Evolutionary conservation across 2,113 vertebrate genomes (phyloP), one percentile per base, ranked within the genome.

Genomic region (Notarius lentiginosus): DNA sequence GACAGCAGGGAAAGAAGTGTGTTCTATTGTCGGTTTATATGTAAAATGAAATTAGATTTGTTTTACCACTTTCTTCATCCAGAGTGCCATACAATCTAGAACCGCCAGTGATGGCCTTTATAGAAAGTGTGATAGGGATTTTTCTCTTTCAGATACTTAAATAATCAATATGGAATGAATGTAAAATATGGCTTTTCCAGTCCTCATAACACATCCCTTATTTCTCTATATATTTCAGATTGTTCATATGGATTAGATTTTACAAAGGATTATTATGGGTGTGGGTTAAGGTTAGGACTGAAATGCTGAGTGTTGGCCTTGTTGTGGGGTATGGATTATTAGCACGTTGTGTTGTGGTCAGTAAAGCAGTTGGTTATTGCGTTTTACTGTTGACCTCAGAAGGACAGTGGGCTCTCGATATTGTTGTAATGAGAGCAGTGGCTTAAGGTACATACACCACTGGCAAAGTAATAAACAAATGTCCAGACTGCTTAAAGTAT

Each of bases 371-470:
- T 63, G n/a, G 73, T 82, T 82, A 60, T 70, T 80, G 30, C 6
- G 55, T 82, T 86, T 87, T 86, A 17, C 65, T 66, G 53, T 79
- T 87, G 77, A 88, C 73, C 65, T 79, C 70, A 82, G 77, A 84
- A 82, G 41, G 80, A 27, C 10, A 63, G 11, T 30, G 30, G 60
- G 24, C 27, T 61, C 84, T 87, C 65, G 34, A 8, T 86, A 8
- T 56, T 81, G 53, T 58, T 14, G 7, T 77, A 82, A 84, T 61
- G 9, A 85, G 61, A 47, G 84, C 56, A 87, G 58, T 41, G 65
- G 77, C 22, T 56, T 87, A 73, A 77, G 47, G 47, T 87, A 75
- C 60, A 81, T 27, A 55, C 61, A n/a, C 27, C 73, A 47, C 79
- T 70, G 34, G 86, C 8, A 51, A 24, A 24, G 66, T 30, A 81